These are phyloP conservation scores for Drosophila melanica DNA, from an alignment of 1,140 invertebrate species.

Conservation along the genomic window DNA sequence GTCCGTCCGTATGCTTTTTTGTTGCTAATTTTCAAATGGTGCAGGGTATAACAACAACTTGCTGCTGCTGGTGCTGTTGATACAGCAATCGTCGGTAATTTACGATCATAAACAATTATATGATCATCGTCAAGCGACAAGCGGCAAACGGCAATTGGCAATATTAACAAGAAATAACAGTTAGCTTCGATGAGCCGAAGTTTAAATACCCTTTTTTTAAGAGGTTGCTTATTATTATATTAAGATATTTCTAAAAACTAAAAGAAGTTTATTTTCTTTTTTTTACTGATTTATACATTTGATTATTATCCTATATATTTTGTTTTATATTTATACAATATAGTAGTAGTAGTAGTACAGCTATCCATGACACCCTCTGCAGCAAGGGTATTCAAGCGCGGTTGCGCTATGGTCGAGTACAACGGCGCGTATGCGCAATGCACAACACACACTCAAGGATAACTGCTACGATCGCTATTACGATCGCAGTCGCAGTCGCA, in stretches of 20 bases:
- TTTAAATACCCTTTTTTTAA: too few species aligned
- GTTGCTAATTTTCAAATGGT: not conserved
- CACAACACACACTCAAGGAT: conserved; percentile 43
- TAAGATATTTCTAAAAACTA: too few species aligned
- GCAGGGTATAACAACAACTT: conserved; percentile 4
- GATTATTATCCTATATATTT: too few species aligned
- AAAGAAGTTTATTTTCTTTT: too few species aligned
- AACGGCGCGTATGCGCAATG: conserved; percentile 70
- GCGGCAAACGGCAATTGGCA: conserved; percentile 10
- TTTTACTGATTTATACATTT: too few species aligned
- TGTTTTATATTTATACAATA: too few species aligned
- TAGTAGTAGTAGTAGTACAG: too few species aligned
- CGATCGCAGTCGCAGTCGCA: not conserved
- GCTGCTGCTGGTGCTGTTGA: not conserved
- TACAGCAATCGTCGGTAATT: conserved; percentile 29
- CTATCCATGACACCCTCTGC: too few species aligned
- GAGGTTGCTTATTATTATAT: too few species aligned
- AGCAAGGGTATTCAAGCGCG: not conserved
- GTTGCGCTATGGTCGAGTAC: conserved; percentile 38
- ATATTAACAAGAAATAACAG: not conserved
- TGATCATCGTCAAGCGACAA: conserved; percentile 22
- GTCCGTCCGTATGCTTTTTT: too few species aligned
- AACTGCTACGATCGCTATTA: conserved; percentile 32
- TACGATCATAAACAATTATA: conserved; percentile 44
- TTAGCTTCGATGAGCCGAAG: too few species aligned